A percentile compares a stretch with the other conserved stretches of the same genome.
These are phyloP conservation scores for Camelus dromedarius DNA, from an alignment of 2,113 vertebrate species.

Conservation along the genomic window DNA sequence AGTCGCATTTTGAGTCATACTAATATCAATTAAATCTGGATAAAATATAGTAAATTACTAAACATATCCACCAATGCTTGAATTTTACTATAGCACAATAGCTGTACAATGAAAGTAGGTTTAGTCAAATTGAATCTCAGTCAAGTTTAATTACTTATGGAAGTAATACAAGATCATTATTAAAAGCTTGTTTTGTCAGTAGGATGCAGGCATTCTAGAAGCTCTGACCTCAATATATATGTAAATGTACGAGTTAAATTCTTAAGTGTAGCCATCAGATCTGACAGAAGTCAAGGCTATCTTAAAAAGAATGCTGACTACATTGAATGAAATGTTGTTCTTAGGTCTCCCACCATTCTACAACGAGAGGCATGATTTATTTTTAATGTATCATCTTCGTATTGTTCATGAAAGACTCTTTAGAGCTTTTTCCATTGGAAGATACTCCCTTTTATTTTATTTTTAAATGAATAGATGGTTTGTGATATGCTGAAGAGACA, in stretches of 20 bases:
- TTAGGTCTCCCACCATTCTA: neutral
- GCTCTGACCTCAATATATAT: constrained; percentile 66
- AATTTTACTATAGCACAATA: constrained; percentile 4
- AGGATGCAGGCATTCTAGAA: neutral
- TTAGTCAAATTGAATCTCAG: constrained; percentile 42
- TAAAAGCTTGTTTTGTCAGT: constrained; percentile 53
- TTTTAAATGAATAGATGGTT: neutral
- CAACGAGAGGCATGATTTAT: neutral
- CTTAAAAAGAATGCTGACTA: constrained; percentile 4
- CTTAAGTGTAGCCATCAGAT: constrained; percentile 53
- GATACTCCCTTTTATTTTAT: neutral
- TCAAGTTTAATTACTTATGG: constrained; percentile 55
- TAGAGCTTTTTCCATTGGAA: neutral
- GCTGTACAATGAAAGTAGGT: constrained; percentile 37
- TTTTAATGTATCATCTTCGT: constrained; percentile 18
- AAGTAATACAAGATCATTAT: constrained; percentile 44
- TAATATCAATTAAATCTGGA: neutral
- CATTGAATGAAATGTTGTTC: neutral
- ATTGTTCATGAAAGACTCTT: neutral
- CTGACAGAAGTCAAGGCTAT: constrained; percentile 29
- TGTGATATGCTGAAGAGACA: neutral
- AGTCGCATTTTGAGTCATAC: neutral
- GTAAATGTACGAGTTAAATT: constrained; percentile 62
- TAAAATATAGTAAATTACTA: neutral
- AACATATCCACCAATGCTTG: neutral